Percentiles rank a stretch among this genome's conserved stretches.
phyloP scores from a whole-genome alignment of 2,888 invertebrate species.

The Apotomis capreana region DNA sequence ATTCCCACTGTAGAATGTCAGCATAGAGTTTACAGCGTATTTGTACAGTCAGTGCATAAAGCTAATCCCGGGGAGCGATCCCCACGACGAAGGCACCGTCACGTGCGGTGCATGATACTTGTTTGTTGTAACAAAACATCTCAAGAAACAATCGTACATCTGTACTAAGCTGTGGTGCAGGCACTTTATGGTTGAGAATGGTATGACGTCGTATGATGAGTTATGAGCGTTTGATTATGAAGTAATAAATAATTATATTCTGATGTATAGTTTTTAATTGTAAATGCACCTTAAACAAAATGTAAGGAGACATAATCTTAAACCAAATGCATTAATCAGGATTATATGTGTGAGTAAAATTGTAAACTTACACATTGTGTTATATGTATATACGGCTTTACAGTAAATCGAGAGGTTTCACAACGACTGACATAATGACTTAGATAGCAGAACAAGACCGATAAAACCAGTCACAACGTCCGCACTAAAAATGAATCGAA shows the following conservation, averaged over 20 bases:
- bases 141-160: background rate
- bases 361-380: too few relatives aligned
- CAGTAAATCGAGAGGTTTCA: too few relatives aligned
- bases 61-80: conserved; percentile 53
- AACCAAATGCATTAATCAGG: too few relatives aligned
- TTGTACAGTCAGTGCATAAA: conserved; percentile 45
- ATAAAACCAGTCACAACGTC: too few relatives aligned
- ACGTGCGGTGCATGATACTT: conserved; percentile 45
- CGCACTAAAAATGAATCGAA: too few relatives aligned
- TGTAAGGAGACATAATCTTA: too few relatives aligned
- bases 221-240: background rate
- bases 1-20: background rate
- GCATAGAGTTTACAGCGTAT: conserved; percentile 8
- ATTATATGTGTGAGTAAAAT: too few relatives aligned
- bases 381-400: too few relatives aligned
- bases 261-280: background rate
- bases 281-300: background rate
- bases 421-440: too few relatives aligned
- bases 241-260: background rate
- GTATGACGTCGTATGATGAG: background rate
- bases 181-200: background rate
- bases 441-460: too few relatives aligned
- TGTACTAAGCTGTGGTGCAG: background rate
- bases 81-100: conserved; percentile 16
- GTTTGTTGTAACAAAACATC: background rate